Evolutionary conservation across 2,797 vertebrate genomes (phyloP), one percentile per base, ranked within the genome.

Genomic region (Silurus lanzhouensis): DNA sequence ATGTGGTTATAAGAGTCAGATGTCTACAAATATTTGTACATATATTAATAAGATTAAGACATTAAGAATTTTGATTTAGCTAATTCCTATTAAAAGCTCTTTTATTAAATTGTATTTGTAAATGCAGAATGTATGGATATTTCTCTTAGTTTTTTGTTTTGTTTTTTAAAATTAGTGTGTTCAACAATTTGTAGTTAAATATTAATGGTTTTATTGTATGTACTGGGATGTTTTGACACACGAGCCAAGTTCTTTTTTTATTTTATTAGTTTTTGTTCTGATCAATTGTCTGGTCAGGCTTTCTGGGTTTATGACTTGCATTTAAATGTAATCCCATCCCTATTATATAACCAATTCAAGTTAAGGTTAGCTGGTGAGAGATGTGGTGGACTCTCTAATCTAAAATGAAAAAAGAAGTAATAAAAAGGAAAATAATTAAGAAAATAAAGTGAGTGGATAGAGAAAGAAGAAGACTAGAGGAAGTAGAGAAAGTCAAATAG

Each of bases 381-480:
- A 61, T 27, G 0, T 76, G 7, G 3, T 19, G 19, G 20, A 38
- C 22, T 14, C 12, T 58, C 8, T 77, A 12, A 61, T 78, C 31
- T 7, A 20, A 61, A 84, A 87, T 88, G 85, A 86, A 77, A 83
- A 87, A 77, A 85, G 81, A 89, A 84, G 1, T 44, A 4, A 74
- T 52, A n/a, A 12, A 20, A 61, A 74, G 46, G 38, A 17, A 46
- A 74, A 58, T 15, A 64, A 48, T 70, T 44, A 58, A 12, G 5
- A 31, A 17, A 19, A 27, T 2, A 17, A 15, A 64, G 74, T 84
- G 20, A 78, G 82, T 67, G 85, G 72, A 66, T 83, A 85, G 76
- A 52, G 44, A 20, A 19, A 31, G 5, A 58, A 57, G 27, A 19
- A 31, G 52, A 58, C 15, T 27, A 27, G 27, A 27, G 27, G 27